phyloP scores from a whole-genome alignment of 2,113 vertebrate species.

The Gobio gobio region DNA sequence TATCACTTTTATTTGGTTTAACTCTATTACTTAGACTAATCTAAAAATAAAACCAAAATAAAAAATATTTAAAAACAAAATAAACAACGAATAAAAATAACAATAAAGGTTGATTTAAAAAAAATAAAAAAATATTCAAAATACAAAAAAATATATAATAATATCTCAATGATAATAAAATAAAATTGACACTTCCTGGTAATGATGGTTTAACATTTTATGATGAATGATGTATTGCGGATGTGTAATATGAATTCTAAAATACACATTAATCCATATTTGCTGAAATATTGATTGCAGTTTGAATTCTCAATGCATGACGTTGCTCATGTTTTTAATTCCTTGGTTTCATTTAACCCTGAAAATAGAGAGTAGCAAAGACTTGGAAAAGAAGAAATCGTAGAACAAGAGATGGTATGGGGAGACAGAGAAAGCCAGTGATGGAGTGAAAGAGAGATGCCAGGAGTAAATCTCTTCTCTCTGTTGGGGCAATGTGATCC shows the following conservation, averaged over 20 bases:
- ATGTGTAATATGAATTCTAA: background rate
- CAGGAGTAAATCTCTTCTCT: conserved; percentile 71
- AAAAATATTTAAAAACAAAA: too few species aligned
- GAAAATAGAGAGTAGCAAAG: background rate
- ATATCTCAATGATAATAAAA: background rate
- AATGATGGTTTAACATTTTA: background rate
- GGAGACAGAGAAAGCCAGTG: background rate
- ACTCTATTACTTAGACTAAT: too few species aligned
- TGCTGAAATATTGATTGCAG: background rate
- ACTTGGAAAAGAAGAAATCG: background rate
- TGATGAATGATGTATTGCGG: background rate
- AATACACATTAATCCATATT: background rate
- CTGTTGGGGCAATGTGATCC: conserved; percentile 75
- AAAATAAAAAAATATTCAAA: background rate
- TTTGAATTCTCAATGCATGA: background rate
- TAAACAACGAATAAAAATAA: too few species aligned
- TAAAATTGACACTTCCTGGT: background rate
- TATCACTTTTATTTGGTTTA: too few species aligned
- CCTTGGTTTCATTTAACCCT: background rate
- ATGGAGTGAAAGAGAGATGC: conserved; percentile 43
- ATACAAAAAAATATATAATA: background rate
- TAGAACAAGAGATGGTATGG: background rate
- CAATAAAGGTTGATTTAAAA: background rate
- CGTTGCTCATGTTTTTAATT: background rate
- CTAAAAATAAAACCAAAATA: too few species aligned